Evolutionary conservation across 2,888 invertebrate species (phyloP).

Genomic region (Temnothorax ravouxi): DNA sequence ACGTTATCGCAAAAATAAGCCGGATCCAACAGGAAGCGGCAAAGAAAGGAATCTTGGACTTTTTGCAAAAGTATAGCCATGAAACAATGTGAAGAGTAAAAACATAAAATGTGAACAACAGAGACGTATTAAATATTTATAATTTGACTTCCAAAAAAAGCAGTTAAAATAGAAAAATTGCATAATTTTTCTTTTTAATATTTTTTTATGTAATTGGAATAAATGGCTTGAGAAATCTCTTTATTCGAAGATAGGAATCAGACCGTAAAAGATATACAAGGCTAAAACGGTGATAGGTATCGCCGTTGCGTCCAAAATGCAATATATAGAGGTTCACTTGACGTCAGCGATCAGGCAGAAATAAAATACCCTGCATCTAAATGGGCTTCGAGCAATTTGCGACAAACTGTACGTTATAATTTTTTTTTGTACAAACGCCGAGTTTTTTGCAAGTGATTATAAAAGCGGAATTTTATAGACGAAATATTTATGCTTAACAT

Average conservation of each 20-base stretch:
- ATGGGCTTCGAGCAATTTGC: neutral
- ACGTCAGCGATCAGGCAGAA: neutral
- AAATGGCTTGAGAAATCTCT: neutral
- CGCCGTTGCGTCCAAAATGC: neutral
- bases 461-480: neutral
- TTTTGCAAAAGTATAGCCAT: neutral
- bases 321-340: neutral
- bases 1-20: neutral
- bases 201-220: neutral
- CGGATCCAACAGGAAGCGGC: neutral
- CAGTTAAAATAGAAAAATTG: neutral
- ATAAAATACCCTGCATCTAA: neutral
- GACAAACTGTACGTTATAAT: neutral
- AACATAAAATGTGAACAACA: too few species aligned
- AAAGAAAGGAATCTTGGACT: neutral
- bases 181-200: neutral
- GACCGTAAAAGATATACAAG: neutral
- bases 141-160: neutral
- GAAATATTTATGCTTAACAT: neutral
- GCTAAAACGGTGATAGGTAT: neutral
- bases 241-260: neutral
- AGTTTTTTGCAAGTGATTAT: neutral
- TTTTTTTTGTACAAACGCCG: neutral
- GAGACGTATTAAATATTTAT: neutral
- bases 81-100: neutral